Base-by-base conservation (phyloP, 2,888 invertebrate genomes). In the Aphidoletes aphidimyza region DNA sequence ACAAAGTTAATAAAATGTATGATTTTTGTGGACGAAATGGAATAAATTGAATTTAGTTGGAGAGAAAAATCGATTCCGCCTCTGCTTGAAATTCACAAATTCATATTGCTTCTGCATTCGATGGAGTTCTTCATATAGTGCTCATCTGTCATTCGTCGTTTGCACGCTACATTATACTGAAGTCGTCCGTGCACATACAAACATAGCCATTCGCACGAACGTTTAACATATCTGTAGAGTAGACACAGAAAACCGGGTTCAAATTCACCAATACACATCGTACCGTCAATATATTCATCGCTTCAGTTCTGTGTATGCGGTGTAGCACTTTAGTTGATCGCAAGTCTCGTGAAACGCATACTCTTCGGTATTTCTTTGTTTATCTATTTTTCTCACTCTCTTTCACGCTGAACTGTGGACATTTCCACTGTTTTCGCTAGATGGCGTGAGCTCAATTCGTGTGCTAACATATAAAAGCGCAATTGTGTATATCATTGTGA, bases 131-230 rank as follows among this genome's bases (percentile, higher is more conserved):
- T 11, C 69, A 1, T 69, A 30, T 30, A 69, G 26, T 30, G 3
- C 2, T 69, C 69, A 69, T 69, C 54, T 54, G 54, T 54, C 69
- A 69, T 30, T 69, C 54, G 54, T 54, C 22, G 54, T 54, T 54
- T 22, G 22, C n/a, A 54, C 22, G 42, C 54, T 26, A 54, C 26
- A n/a, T n/a, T n/a, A 0, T 54, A 54, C 54, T 26, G 54, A 17
- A 42, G 14, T 42, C 42, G 3, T 26, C 54, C 19, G 19, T 47
- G 54, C 22, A 11, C 69, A 69, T 14, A 69, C 69, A 1, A 69
- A 69, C 30, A 69, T 69, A 54, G 42, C 6, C 42, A 42, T 42
- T n/a, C 69, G 34, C 5, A 30, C 69, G 11, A 30, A 30, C 30
- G 14, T 42, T 14, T 42, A 6, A 42, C 8, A 6, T 6, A 42